A percentile compares a stretch with the other conserved stretches of the same genome.
Conservation (phyloP, 2,888 invertebrate genomes). For the Nomada fabriciana region DNA sequence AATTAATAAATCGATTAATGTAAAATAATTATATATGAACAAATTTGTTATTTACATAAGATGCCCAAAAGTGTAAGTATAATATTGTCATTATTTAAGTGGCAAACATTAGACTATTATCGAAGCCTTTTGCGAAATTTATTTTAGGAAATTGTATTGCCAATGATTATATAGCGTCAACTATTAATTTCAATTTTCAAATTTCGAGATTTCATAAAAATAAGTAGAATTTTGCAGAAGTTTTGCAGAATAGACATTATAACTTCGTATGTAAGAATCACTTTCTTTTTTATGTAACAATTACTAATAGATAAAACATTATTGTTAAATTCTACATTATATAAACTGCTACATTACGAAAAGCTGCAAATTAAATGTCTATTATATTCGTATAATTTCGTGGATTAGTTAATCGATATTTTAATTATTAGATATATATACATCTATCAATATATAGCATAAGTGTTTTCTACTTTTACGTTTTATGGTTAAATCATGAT, state of each 20-base stretch:
- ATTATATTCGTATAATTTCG: neutral
- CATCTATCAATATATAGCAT: neutral
- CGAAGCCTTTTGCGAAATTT: neutral
- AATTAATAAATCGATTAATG: neutral
- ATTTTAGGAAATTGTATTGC: neutral
- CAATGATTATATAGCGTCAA: neutral
- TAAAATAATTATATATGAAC: neutral
- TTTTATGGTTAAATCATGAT: neutral
- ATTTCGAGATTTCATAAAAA: neutral
- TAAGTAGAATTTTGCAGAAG: neutral
- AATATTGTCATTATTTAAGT: neutral
- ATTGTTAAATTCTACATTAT: neutral
- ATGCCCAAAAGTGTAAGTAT: neutral
- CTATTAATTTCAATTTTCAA: neutral
- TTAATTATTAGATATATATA: neutral
- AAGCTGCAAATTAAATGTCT: neutral
- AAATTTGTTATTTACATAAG: too few relatives aligned
- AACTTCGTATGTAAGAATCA: too few relatives aligned
- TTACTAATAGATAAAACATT: too few relatives aligned
- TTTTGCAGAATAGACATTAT: neutral
- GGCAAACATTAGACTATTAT: neutral
- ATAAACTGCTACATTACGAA: neutral
- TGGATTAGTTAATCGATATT: neutral
- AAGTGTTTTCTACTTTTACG: neutral
- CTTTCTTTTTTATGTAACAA: too few relatives aligned